A percentile compares a stretch with the other conserved stretches of the same genome.
These are phyloP conservation scores for Trachymyrmex septentrionalis DNA, from an alignment of 1,140 invertebrate genomes.

Conservation along the genomic window DNA sequence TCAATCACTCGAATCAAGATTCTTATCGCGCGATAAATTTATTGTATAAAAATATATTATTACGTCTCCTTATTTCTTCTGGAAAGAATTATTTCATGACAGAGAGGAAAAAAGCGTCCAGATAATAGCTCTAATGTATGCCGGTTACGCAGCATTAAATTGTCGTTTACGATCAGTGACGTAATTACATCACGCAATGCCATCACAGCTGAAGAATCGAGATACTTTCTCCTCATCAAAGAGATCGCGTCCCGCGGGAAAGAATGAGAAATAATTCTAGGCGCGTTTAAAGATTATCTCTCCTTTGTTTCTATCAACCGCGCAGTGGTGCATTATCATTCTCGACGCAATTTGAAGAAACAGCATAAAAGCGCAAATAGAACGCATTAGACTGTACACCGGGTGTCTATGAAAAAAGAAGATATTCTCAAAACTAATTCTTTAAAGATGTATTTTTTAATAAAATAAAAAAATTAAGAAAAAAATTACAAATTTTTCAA, in stretches of 20 bases:
- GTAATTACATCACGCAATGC: constrained; percentile 50
- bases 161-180: constrained; percentile 44
- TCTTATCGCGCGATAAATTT: background rate
- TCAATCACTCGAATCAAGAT: background rate
- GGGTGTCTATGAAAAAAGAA: background rate
- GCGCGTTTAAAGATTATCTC: constrained; percentile 39
- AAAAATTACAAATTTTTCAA: too few species aligned
- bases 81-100: background rate
- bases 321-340: constrained; percentile 54
- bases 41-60: constrained; percentile 2
- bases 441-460: too few species aligned
- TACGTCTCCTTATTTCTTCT: background rate
- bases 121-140: background rate
- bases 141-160: constrained; percentile 28
- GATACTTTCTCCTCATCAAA: constrained; percentile 50
- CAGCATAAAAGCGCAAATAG: constrained; percentile 17
- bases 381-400: background rate
- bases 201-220: constrained; percentile 45
- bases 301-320: constrained; percentile 25
- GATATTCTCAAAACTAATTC: background rate
- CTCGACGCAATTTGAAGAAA: constrained; percentile 35
- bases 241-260: constrained; percentile 10
- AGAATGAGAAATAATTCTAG: constrained; percentile 30
- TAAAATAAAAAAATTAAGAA: too few species aligned
- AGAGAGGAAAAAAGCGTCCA: background rate